A percentile compares a stretch with the other conserved stretches of the same genome.
These are phyloP conservation scores for Hydra vulgaris DNA, from an alignment of 30 jellyfish, hydroid and myxozoan species.

Conservation along the genomic window DNA sequence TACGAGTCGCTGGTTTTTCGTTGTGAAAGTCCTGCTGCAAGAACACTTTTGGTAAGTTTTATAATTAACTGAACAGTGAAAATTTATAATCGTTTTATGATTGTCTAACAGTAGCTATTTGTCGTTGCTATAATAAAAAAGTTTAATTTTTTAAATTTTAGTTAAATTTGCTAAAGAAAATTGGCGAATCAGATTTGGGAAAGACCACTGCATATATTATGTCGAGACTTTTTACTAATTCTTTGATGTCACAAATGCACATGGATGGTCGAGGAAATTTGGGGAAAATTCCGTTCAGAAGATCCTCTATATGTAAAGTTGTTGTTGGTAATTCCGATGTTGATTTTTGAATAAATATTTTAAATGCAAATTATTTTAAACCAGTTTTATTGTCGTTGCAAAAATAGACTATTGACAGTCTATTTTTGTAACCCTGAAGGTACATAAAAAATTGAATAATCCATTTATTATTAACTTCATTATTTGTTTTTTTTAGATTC, in stretches of 20 bases:
- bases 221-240: background rate
- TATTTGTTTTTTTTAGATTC: background rate
- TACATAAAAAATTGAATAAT: background rate
- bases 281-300: background rate
- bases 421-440: background rate
- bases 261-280: background rate
- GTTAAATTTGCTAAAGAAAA: background rate
- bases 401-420: background rate
- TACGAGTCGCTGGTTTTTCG: background rate
- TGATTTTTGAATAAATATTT: background rate
- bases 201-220: background rate
- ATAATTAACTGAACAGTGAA: background rate
- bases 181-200: background rate
- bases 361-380: background rate
- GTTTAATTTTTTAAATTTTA: no score
- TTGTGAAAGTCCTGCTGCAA: background rate
- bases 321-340: background rate
- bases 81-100: background rate
- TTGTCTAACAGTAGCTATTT: background rate
- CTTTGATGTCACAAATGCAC: background rate
- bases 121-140: background rate
- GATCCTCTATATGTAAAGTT: background rate
- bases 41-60: background rate
- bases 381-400: background rate
- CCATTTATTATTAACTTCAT: background rate